phyloP scores from a whole-genome alignment of 1,140 invertebrate species.

The Meteorus sp. region DNA sequence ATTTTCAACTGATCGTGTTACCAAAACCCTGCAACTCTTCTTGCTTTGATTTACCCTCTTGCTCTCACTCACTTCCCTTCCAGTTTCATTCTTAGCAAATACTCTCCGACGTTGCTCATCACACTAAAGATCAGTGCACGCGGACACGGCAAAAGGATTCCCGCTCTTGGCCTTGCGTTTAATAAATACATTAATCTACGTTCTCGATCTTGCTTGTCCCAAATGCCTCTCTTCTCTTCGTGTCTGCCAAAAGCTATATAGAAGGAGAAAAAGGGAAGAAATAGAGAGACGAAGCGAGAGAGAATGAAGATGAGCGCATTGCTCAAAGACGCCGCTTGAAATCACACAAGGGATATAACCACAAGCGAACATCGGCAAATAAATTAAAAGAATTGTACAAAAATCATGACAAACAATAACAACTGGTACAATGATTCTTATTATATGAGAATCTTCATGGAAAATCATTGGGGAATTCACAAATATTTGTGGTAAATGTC shows the following conservation, averaged over 20 bases:
- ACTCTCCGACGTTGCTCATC: neutral
- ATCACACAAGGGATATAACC: slow-evolving; percentile 1
- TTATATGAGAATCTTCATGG: no score
- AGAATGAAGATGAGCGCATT: no score
- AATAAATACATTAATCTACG: slow-evolving; percentile 35
- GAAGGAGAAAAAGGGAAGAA: no score
- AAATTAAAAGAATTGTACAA: neutral
- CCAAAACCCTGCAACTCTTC: neutral
- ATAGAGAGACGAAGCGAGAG: neutral
- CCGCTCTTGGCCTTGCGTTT: slow-evolving; percentile 24
- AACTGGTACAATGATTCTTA: neutral
- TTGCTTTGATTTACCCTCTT: neutral
- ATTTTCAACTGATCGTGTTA: neutral
- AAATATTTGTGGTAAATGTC: no score
- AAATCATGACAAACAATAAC: slow-evolving; percentile 1
- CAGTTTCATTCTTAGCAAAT: neutral
- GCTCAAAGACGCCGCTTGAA: slow-evolving; percentile 17
- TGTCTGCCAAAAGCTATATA: slow-evolving; percentile 9
- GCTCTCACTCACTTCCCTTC: no score
- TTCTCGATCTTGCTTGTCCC: slow-evolving; percentile 25
- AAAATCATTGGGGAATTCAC: no score
- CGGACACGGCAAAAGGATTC: slow-evolving; percentile 14
- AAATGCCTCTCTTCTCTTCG: slow-evolving; percentile 23
- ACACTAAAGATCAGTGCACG: neutral
- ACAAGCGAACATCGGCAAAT: neutral